phyloP scores from a whole-genome alignment of 2,113 vertebrate species.

The Datnioides undecimradiatus region DNA sequence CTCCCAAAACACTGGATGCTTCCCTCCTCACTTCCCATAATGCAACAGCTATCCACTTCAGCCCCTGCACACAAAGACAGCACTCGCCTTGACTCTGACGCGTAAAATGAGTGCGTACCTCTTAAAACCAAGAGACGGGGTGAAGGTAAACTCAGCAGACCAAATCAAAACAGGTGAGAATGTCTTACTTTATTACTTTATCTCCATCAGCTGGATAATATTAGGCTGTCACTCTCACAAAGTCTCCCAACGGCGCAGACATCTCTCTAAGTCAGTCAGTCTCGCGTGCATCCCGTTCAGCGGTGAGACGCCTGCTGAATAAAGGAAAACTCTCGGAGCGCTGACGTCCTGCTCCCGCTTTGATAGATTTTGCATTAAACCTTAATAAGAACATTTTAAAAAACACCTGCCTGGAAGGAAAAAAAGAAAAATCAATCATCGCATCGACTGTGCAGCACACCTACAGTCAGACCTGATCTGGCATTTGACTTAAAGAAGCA shows the following conservation, averaged over 20 bases:
- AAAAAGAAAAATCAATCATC: conserved; percentile 5
- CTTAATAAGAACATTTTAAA: conserved; percentile 22
- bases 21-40: conserved; percentile 8
- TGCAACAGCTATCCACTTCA: neutral
- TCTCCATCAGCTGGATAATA: neutral
- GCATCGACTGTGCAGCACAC: conserved; percentile 8
- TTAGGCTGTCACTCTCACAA: neutral
- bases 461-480: neutral
- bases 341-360: neutral
- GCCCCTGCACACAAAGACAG: neutral
- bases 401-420: neutral
- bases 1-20: too few relatives aligned
- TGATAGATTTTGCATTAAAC: conserved; percentile 14
- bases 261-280: neutral
- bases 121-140: too few relatives aligned
- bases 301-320: neutral
- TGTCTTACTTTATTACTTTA: neutral
- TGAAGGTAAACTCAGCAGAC: neutral
- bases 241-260: neutral
- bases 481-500: neutral
- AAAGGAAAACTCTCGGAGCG: neutral
- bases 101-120: too few relatives aligned
- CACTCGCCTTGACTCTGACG: neutral
- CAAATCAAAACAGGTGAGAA: neutral
- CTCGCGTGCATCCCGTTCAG: neutral